Percentiles rank a stretch among this genome's conserved stretches.
phyloP scores from a whole-genome alignment of 2,888 invertebrate genomes.

The Prostheceraeus crozeri region DNA sequence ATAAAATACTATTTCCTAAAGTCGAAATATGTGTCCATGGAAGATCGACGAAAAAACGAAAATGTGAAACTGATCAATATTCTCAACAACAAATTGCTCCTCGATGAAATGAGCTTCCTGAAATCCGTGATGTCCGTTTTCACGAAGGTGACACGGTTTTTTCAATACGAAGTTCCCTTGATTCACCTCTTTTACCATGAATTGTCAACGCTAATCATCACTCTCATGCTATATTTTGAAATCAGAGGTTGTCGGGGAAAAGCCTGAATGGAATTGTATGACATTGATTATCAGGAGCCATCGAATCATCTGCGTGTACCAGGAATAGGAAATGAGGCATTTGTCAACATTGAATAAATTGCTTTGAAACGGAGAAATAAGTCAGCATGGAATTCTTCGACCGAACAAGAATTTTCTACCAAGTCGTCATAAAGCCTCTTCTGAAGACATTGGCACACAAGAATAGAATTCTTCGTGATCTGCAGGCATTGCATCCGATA shows the following conservation, averaged over 20 bases:
- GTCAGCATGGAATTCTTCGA: slow-evolving; percentile 24
- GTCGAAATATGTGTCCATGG: too few relatives aligned
- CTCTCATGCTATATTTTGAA: not conserved
- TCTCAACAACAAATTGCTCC: too few relatives aligned
- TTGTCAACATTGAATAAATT: slow-evolving; percentile 3
- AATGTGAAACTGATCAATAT: too few relatives aligned
- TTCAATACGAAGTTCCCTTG: slow-evolving; percentile 7
- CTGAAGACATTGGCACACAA: too few relatives aligned
- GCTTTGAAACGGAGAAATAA: slow-evolving; percentile 1
- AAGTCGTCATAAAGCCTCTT: too few relatives aligned
- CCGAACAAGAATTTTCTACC: too few relatives aligned
- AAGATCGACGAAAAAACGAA: too few relatives aligned
- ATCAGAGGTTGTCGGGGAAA: slow-evolving; percentile 1
- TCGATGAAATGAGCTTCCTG: slow-evolving; percentile 8
- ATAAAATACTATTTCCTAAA: too few relatives aligned
- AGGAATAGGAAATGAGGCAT: slow-evolving; percentile 1
- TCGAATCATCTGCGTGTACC: not conserved
- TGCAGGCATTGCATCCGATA: slow-evolving; percentile 25
- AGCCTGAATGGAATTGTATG: slow-evolving; percentile 1
- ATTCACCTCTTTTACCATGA: slow-evolving; percentile 5
- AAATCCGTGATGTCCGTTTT: not conserved
- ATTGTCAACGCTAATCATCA: slow-evolving; percentile 13
- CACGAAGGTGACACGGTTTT: not conserved
- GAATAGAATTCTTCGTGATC: too few relatives aligned
- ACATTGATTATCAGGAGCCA: slow-evolving; percentile 13